These are phyloP conservation scores for Labroides dimidiatus DNA, from an alignment of 2,797 vertebrate species.

Conservation along the genomic window DNA sequence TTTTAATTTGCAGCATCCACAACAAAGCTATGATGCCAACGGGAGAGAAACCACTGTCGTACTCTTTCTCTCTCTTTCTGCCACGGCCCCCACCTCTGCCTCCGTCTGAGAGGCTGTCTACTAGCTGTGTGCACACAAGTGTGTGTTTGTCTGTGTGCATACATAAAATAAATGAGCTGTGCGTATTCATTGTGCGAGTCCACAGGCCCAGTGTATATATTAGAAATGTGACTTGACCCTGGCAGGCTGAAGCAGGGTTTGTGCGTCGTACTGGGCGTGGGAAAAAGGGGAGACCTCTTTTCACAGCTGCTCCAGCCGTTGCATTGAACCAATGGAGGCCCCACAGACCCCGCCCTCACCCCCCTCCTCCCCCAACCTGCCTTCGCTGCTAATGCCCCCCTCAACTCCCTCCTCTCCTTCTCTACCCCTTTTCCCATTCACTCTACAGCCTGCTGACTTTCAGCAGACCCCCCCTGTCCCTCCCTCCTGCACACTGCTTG, in stretches of 20 bases:
- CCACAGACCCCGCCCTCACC: slow-evolving; percentile 10
- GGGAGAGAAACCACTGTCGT: slow-evolving; percentile 84
- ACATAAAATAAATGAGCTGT: slow-evolving; percentile 89
- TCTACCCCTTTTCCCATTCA: slow-evolving; percentile 83
- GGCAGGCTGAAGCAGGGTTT: slow-evolving; percentile 86
- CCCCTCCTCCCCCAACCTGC: slow-evolving; percentile 58
- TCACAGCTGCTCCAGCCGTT: slow-evolving; percentile 92
- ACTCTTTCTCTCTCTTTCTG: slow-evolving; percentile 29
- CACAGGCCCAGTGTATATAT: slow-evolving; percentile 89
- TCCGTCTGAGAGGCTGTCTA: slow-evolving; percentile 72
- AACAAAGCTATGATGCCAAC: slow-evolving; percentile 76
- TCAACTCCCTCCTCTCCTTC: slow-evolving; percentile 40
- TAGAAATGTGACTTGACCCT: slow-evolving; percentile 91
- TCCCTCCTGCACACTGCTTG: slow-evolving; percentile 74
- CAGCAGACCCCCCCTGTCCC: slow-evolving; percentile 71
- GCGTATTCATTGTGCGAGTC: slow-evolving; percentile 85
- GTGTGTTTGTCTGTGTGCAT: slow-evolving; percentile 83
- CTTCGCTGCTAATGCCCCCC: slow-evolving; percentile 66
- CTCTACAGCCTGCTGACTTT: slow-evolving; percentile 85
- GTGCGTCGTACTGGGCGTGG: slow-evolving; percentile 88
- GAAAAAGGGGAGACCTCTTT: slow-evolving; percentile 94
- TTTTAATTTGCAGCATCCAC: slow-evolving; percentile 73
- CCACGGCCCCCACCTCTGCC: slow-evolving; percentile 50
- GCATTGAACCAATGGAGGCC: slow-evolving; percentile 90
- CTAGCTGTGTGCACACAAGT: slow-evolving; percentile 69